phyloP scores from a whole-genome alignment of 1,140 invertebrate species.

The Hyles euphorbiae region DNA sequence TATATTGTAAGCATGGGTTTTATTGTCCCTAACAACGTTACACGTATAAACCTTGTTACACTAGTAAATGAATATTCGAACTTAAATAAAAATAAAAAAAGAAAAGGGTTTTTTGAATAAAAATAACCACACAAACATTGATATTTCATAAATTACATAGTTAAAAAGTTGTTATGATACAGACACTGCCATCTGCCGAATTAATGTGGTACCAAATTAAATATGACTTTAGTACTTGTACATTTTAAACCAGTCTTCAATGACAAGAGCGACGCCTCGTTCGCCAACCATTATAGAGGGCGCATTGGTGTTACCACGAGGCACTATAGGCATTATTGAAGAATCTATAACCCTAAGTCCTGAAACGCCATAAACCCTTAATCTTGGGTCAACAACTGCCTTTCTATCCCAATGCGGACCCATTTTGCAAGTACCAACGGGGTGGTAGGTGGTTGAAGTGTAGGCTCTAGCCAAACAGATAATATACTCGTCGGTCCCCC shows the following conservation, averaged over 20 bases:
- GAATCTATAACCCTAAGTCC: slow-evolving; percentile 83
- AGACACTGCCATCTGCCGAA: too few species aligned
- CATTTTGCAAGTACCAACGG: slow-evolving; percentile 79
- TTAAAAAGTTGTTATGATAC: too few species aligned
- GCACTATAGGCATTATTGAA: slow-evolving; percentile 80
- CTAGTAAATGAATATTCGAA: too few species aligned
- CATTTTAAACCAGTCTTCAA: slow-evolving; percentile 74
- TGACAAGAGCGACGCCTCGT: slow-evolving; percentile 79
- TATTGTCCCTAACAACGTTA: too few species aligned
- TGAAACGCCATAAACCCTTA: slow-evolving; percentile 81
- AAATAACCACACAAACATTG: too few species aligned
- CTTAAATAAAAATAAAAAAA: too few species aligned
- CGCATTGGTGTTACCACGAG: slow-evolving; percentile 81
- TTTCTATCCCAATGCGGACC: slow-evolving; percentile 59
- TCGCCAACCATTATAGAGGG: slow-evolving; percentile 83
- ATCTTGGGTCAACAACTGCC: slow-evolving; percentile 74
- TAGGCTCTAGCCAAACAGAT: slow-evolving; percentile 80
- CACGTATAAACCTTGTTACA: too few species aligned
- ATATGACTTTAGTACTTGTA: too few species aligned
- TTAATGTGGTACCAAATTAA: too few species aligned
- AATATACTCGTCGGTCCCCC: slow-evolving; percentile 83
- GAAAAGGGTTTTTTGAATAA: too few species aligned
- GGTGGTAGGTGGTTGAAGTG: slow-evolving; percentile 80
- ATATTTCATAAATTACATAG: too few species aligned
- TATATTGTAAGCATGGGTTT: too few species aligned